Evolutionary conservation across 92 coral and sea anemone genomes (phyloP), one percentile per base, ranked within the genome.

Genomic region (Plumapathes pennacea): DNA sequence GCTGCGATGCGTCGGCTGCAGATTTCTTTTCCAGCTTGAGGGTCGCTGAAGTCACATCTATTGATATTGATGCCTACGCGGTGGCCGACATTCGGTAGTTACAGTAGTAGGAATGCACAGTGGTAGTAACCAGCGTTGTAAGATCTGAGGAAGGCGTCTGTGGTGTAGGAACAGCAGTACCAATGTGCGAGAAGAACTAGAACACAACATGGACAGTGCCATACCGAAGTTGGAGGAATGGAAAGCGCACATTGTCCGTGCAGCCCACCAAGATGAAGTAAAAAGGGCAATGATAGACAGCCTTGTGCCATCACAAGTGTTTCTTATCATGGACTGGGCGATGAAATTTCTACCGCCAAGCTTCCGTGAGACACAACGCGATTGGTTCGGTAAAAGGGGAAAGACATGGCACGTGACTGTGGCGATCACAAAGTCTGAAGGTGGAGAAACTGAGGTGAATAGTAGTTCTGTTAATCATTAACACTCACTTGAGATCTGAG

Each of bases 1-100:
- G 74, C 43, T 37, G 82, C 82, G 40, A 75, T 75, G 39, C 73
- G 64, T 32, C 82, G 65, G 45, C 66, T 70, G 48, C 78, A 71
- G 28, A 71, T 56, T 59, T 71, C 78, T 32, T 71, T 71, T 20
- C 78, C 78, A 25, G 67, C 47, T 49, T 71, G 78, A 34, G 69
- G 54, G 38, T 71, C 78, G 47, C 78, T 71, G 61, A 52, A 74
- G 53, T 74, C 82, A 47, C 64, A 64, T 32, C 82, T 49, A 20
- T 29, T 47, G 20, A 74, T 57, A 38, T 64, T 65, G 10, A 71
- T 53, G 10, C 65, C 60, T 22, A 48, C 57, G 14, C 78, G 47
- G 56, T 49, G 43, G 26, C 69, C 65, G 21, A 71, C 36, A 28
- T 60, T 32, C 25, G 55, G 69, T 45, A 71, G 53, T 25, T 43